Conservation (phyloP, 2,797 vertebrate species). For the Tinamus major region DNA sequence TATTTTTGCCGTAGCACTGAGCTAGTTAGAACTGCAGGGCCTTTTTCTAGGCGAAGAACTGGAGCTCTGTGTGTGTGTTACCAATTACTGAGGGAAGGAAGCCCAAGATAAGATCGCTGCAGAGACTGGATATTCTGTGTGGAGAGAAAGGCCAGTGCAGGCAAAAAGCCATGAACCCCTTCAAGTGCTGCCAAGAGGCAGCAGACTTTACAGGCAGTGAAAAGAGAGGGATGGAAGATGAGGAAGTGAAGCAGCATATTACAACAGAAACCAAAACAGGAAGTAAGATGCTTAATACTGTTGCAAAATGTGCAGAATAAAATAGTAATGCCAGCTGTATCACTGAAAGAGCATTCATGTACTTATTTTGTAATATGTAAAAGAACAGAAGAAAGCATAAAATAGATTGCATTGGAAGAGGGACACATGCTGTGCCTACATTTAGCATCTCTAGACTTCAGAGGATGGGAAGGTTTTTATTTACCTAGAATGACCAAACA, state of each 20-base stretch:
- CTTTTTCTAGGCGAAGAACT: neutral
- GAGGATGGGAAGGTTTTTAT: neutral
- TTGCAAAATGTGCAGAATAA: constrained; percentile 9
- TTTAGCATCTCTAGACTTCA: neutral
- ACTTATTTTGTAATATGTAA: neutral
- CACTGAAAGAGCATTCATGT: constrained; percentile 14
- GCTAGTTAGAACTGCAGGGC: neutral
- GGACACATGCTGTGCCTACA: neutral
- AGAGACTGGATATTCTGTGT: constrained; percentile 18
- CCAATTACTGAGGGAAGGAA: neutral
- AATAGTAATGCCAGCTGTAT: neutral
- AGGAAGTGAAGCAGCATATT: neutral
- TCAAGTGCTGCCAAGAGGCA: constrained; percentile 50
- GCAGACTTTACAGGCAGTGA: constrained; percentile 30
- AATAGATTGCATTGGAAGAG: neutral
- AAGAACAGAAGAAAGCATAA: neutral
- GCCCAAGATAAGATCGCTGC: neutral
- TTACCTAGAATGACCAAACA: neutral
- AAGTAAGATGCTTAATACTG: constrained; percentile 6
- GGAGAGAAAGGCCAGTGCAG: neutral
- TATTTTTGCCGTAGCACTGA: neutral
- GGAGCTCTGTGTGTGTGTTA: neutral
- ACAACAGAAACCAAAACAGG: neutral
- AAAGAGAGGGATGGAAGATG: neutral
- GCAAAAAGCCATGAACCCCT: constrained; percentile 31